These are phyloP conservation scores for Pyrrhia umbra DNA, from an alignment of 2,888 invertebrate genomes.

Conservation along the genomic window DNA sequence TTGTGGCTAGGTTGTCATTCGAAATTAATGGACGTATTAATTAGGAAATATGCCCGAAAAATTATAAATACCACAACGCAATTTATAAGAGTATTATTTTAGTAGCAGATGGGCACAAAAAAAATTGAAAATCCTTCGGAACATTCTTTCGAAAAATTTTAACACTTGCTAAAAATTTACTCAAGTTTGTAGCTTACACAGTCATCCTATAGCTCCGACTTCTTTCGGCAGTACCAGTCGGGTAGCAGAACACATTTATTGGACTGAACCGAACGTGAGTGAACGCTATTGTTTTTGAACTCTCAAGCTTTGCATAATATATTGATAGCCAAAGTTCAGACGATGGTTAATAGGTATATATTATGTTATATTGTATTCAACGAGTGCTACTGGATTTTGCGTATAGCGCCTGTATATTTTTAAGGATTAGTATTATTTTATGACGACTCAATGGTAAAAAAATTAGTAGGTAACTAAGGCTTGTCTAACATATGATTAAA, in stretches of 20 bases:
- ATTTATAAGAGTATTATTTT: no score
- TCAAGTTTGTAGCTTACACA: conserved; percentile 39
- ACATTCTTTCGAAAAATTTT: background rate
- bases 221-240: conserved; percentile 64
- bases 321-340: conserved; percentile 44
- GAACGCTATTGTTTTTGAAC: conserved; percentile 65
- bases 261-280: conserved; percentile 67
- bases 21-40: no score
- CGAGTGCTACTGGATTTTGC: background rate
- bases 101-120: no score
- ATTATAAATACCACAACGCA: no score
- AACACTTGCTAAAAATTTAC: background rate
- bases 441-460: no score
- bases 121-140: no score
- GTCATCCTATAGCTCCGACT: conserved; percentile 46
- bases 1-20: no score
- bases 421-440: no score
- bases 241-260: conserved; percentile 67
- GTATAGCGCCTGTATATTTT: no score
- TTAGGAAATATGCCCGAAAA: no score
- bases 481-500: no score
- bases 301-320: conserved; percentile 56
- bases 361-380: background rate
- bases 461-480: no score
- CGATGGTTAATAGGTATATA: conserved; percentile 12